Base-by-base conservation (phyloP, 1,140 invertebrate species). In the Asobara japonica region DNA sequence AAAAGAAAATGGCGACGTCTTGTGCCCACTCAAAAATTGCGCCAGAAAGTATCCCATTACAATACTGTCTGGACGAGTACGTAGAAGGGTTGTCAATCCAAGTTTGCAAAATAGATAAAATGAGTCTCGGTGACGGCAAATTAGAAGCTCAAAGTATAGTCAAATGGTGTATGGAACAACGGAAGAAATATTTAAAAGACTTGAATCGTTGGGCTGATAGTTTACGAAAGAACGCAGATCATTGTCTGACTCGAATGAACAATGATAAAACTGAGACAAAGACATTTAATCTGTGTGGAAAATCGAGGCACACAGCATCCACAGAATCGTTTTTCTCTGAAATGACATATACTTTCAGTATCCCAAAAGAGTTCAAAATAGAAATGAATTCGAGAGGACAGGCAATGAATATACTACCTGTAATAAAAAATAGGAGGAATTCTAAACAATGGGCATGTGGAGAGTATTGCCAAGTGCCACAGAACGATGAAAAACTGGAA, bases 311-410 rank as follows among this genome's bases (percentile, higher is more conserved):
- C 38, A 36, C 22, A 1, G 7, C 48, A 25, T 36, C 56, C 3
- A 36, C 48, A 2, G 67, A 69, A 69, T 16, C 67, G 1, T 69
- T 36, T 61, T 69, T 61, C 38, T 29, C 22, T 36, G 51, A 69
- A 8, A 38, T 18, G 10, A 16, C 33, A n/a, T 61, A 69, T 13
- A 11, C 33, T 4, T 29, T 36, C 25, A 25, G n/a, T 18, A 20
- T 61, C 8, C 2, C 18, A n/a, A 16, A n/a, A 11, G 22, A 56
- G 2, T 22, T 22, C 27, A 10, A 10, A 33, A 51, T 38, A 60
- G 1, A 18, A 10, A 36, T 69, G 13, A 38, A 69, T 61, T 7
- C 8, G 16, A 38, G 6, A 22, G 27, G 67, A 5, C 22, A 68
- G 30, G 2, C 38, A 7, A 68, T 29, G 31, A 69, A 69, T 22